Base-by-base conservation (phyloP, 2,888 invertebrate species). In the Cryptops parisi region DNA sequence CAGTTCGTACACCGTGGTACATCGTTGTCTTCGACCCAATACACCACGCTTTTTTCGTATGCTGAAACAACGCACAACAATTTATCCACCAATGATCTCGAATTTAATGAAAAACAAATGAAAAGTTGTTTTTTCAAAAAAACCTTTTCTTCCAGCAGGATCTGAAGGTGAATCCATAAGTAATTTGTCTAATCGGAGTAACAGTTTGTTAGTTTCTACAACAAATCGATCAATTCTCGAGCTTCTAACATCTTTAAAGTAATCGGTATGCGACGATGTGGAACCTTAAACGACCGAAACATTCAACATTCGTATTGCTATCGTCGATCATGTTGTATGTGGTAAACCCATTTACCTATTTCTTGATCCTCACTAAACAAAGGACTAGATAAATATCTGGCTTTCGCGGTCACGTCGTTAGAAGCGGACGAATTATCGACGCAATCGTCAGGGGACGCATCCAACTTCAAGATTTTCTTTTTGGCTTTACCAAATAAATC, bases 201-300 rank as follows among this genome's bases (percentile, higher is more conserved):
- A 77, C 53, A 97, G 72, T 69, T 91, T 94, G 68, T 98, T 98
- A 1, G 94, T 96, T 72, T 96, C 91, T 9, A 87, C 82, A 0
- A 91, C 87, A 66, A 85, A 86, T 62, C 89, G 79, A 70, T 96
- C 93, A 55, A 94, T 73, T 55, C 84, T 74, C 1, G 75, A 72
- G 63, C 79, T 79, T 58, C 84, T 71, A 54, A 74, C 64, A 39
- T 63, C 76, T 64, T 82, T 85, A 66, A 88, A 90, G 64, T 80
- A 80, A 46, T 82, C 80, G 4, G 81, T 81, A 60, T 85, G 81
- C 56, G 76, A 78, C 47, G 75, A 73, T 2, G 71, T 74, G 43
- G 73, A 71, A 58, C 88, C 78, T 26, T 47, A 24, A 25, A 47
- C 47, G 21, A 26, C 12, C n/a, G 19, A n/a, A n/a, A n/a, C n/a